Evolutionary conservation across 2,113 vertebrate species (phyloP).

Genomic region (Tetraodon nigroviridis): DNA sequence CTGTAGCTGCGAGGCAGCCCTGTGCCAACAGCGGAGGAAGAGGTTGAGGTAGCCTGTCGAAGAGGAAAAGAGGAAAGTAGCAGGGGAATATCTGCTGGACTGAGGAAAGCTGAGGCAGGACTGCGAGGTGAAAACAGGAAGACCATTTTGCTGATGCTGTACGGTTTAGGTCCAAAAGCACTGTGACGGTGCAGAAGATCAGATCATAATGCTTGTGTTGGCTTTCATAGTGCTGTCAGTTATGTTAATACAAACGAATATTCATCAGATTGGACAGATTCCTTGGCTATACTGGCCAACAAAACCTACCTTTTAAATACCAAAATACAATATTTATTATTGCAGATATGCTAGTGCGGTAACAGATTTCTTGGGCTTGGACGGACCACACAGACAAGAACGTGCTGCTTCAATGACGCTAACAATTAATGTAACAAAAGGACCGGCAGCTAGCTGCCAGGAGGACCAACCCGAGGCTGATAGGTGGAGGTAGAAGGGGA

Average conservation of each 20-base stretch:
- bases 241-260: too few species aligned
- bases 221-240: slow-evolving; percentile 1
- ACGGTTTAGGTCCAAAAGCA: slow-evolving; percentile 11
- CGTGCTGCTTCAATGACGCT: background rate
- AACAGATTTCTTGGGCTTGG: too few species aligned
- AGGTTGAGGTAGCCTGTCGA: slow-evolving; percentile 63
- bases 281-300: too few species aligned
- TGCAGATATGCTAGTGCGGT: background rate
- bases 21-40: slow-evolving; percentile 65
- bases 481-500: slow-evolving; percentile 59
- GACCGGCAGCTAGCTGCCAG: background rate
- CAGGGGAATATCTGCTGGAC: slow-evolving; percentile 27
- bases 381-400: slow-evolving; percentile 1
- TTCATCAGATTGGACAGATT: too few species aligned
- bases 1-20: slow-evolving; percentile 83
- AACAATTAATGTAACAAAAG: slow-evolving; percentile 1
- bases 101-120: slow-evolving; percentile 23
- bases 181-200: slow-evolving; percentile 14
- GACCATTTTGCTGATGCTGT: slow-evolving; percentile 24
- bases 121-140: slow-evolving; percentile 43
- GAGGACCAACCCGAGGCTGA: slow-evolving; percentile 68
- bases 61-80: slow-evolving; percentile 21
- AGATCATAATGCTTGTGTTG: slow-evolving; percentile 2
- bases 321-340: background rate
- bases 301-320: background rate